Evolutionary conservation across 2,888 invertebrate genomes (phyloP), one percentile per base, ranked within the genome.

Genomic region (Xestobium rufovillosum): DNA sequence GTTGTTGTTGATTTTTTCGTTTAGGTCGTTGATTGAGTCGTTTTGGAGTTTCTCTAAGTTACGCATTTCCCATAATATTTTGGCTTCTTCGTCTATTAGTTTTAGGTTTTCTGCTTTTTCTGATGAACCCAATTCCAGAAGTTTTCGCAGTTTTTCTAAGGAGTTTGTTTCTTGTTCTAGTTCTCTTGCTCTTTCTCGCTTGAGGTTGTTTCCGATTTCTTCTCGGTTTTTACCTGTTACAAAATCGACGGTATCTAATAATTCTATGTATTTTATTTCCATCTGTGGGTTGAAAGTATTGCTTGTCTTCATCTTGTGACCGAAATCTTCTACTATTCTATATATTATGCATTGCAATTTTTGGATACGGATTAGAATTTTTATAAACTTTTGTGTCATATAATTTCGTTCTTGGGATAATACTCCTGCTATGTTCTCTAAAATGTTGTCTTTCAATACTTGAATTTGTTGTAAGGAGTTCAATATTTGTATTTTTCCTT

Each of bases 141-240:
- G 65, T 62, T 62, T 69, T 66, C 55, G 66, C 61, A 49, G 66
- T 31, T 53, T 55, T 11, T 62, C 59, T 12, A 63, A 34, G 3
- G 58, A 35, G 6, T 45, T 34, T 23, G 62, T 51, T 29, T 55
- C 45, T 13, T 51, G 47, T 36, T 61, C 53, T 3, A 61, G 40
- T 26, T 67, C 68, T 17, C 62, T 57, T 38, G 72, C 69, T 50
- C 73, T 65, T 48, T 70, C 70, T 15, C 52, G 49, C 34, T 63
- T 62, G 37, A 73, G 65, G 42, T 69, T 70, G 34, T 69, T 66
- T n/a, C 73, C 60, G 10, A 75, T 69, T 39, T 72, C 72, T 57
- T 70, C 69, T 3, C 71, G 69, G 9, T 70, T 71, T 51, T 71
- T 72, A 36, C 72, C 71, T 51, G 71, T 69, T 30, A 72, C 70